Base-by-base conservation (phyloP, 2,113 vertebrate species). In the Genyomyrus donnyi region DNA sequence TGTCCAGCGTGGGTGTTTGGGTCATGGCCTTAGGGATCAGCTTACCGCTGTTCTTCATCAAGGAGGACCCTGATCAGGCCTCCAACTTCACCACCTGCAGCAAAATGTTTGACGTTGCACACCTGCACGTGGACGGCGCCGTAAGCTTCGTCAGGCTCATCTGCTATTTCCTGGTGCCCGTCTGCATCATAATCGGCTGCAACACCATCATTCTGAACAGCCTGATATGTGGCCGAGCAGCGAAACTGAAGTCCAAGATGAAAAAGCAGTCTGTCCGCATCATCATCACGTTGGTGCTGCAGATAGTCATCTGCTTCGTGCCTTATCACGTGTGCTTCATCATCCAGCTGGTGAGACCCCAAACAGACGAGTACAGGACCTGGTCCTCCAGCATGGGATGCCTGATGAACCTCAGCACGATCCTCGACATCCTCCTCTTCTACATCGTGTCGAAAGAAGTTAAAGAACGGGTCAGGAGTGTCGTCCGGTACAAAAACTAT, bases 391-490 rank as follows among this genome's bases (percentile, higher is more conserved):
- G 98, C 87, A 97, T 97, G 88, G 97, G 97, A 2, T 98, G 97
- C 91, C 95, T 99, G 90, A 99, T 99, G 98, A 99, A 97, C 91
- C 94, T 97, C 91, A 99, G 98, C 92, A 99, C 98, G 0, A 97
- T 98, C 56, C 70, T 99, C 87, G 98, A 99, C 0, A 96, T 99
- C 11, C 97, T 99, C 21, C 94, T 99, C 48, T 99, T 98, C 91
- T 99, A 99, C 88, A 98, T 99, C 0, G 97, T 99, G 85, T 99
- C 98, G 24, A 99, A 99, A 92, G 97, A 99, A 92, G 99, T 99
- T 94, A 98, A 99, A 92, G 98, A 98, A 8, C 93, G 98, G 89
- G 98, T 99, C 88, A 98, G 99, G 89, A 99, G 98, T 0, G 98
- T 99, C 85, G 97, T 99, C 89, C 94, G 98, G 35, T 99, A 99